These are phyloP conservation scores for Todiramphus saurophagus DNA, from an alignment of 2,113 vertebrate genomes.

Conservation along the genomic window DNA sequence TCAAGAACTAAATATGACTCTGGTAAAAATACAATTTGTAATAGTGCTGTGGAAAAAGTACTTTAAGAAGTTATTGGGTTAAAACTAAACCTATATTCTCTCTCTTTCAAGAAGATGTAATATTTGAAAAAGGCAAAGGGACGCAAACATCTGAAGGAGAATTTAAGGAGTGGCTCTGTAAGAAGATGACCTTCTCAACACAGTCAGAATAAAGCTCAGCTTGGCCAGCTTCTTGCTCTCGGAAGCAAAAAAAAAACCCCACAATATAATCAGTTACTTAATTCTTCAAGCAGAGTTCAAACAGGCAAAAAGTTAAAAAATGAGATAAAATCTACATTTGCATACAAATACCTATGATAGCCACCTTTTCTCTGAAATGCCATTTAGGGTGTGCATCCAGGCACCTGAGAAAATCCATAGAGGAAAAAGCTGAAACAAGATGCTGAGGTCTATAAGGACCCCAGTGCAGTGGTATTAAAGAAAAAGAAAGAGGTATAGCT, in stretches of 20 bases:
- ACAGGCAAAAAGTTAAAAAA: background rate
- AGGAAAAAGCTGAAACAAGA: background rate
- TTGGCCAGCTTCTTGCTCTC: background rate
- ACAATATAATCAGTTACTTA: background rate
- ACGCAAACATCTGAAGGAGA: background rate
- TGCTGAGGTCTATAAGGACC: background rate
- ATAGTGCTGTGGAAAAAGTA: background rate
- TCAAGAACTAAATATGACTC: slow-evolving; percentile 24
- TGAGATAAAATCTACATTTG: background rate
- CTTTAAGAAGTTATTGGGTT: background rate
- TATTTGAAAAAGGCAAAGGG: background rate
- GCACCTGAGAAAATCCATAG: background rate
- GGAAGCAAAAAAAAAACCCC: background rate
- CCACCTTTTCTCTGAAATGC: background rate
- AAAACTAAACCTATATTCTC: background rate
- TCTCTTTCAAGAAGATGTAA: background rate
- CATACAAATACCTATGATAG: background rate
- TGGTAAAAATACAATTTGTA: slow-evolving; percentile 22
- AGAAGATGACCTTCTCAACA: background rate
- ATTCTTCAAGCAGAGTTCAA: background rate
- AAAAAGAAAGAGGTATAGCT: background rate
- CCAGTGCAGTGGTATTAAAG: background rate
- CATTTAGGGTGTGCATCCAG: background rate
- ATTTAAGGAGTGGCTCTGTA: background rate
- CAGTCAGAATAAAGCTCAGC: background rate